Evolutionary conservation across 2,888 invertebrate species (phyloP).

Genomic region (Aspidiotus rigidus): DNA sequence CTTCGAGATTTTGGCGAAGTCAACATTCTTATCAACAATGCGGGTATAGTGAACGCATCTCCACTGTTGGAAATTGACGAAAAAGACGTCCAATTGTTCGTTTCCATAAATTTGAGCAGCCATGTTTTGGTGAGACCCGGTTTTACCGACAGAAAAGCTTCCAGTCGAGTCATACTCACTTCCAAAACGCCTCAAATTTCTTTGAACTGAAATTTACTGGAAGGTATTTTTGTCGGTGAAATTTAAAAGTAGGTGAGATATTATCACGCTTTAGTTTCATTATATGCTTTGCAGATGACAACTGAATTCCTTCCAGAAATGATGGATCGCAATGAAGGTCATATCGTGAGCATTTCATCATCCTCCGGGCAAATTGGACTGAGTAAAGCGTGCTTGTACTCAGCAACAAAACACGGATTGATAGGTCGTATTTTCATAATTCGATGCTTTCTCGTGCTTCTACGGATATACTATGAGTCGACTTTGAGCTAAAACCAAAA

Average conservation of each 20-base stretch:
- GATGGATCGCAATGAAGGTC: constrained; percentile 76
- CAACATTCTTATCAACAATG: constrained; percentile 38
- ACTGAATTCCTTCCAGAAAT: constrained; percentile 85
- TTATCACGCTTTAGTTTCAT: no score
- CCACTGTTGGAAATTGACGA: constrained; percentile 37
- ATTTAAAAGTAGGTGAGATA: no score
- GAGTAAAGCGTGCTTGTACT: constrained; percentile 34
- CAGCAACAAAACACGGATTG: constrained; percentile 36
- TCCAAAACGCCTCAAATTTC: no score
- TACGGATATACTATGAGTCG: neutral
- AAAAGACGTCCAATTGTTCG: constrained; percentile 29
- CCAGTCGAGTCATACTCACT: no score
- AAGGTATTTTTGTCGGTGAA: no score
- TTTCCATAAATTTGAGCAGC: constrained; percentile 37
- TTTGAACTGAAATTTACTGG: no score
- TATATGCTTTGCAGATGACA: constrained; percentile 57
- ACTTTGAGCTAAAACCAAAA: no score
- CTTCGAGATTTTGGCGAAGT: constrained; percentile 36
- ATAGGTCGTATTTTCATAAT: constrained; percentile 35
- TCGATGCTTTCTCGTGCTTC: neutral
- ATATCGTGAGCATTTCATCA: constrained; percentile 87
- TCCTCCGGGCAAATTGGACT: constrained; percentile 66
- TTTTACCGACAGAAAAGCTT: no score
- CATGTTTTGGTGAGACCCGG: constrained; percentile 36
- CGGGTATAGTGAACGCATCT: constrained; percentile 35